Evolutionary conservation across 2,113 vertebrate genomes (phyloP), one percentile per base, ranked within the genome.

Genomic region (Trichomycterus rosablanca): DNA sequence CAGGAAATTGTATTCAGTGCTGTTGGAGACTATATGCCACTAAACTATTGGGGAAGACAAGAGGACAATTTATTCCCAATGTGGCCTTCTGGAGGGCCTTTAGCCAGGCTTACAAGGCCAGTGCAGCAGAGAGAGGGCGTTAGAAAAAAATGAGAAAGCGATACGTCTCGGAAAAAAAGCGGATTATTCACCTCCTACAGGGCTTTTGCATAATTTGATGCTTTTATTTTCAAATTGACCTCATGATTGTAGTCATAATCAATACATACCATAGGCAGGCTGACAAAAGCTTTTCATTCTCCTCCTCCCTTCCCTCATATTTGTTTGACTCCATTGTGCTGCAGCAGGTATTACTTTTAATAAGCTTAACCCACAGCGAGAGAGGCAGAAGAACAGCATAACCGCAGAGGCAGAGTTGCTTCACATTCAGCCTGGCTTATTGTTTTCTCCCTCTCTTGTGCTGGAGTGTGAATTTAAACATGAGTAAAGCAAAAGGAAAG

Each of bases 211-310:
- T 89, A 87, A 91, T 90, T 87, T 86, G 86, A 84, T 85, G 83
- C 84, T 89, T 88, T 92, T 89, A 89, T 89, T 89, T 87, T 59
- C 86, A 90, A 92, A 90, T 89, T 90, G 89, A 88, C 84, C 82
- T 87, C 84, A 90, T 90, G 87, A 88, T 87, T 88, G 87, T 88
- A 87, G 86, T 91, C 89, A 87, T 85, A 87, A 80, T 86, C 86
- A 90, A 88, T 91, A 89, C 87, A 83, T 88, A 86, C 87, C 80
- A 87, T 40, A 58, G 58, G 43, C 59, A 43, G 34, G 62, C 69
- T 70, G 64, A 76, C 66, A 68, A 73, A 68, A 60, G 52, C 52
- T 66, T 45, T 44, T 19, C 16, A 37, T 49, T 56, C 63, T 42
- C 59, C 64, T 32, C 39, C 7, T 30, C 37, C 51, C 64, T 59